Evolutionary conservation across 2,113 vertebrate genomes (phyloP).

Genomic region (Desmodus rotundus): DNA sequence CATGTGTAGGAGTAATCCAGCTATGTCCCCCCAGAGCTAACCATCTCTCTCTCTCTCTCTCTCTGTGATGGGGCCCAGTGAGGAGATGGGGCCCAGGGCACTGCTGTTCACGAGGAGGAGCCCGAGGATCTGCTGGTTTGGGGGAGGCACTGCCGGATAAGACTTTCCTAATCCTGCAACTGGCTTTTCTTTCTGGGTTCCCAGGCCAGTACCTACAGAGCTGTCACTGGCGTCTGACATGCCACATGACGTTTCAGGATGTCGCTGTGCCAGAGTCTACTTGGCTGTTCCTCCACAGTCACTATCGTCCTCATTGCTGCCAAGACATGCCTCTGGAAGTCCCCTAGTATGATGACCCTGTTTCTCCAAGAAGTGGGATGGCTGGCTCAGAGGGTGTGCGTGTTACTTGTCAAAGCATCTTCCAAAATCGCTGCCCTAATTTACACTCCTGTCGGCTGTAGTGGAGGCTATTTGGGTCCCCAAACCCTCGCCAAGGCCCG

Average conservation of each 20-base stretch:
- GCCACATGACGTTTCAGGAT: neutral
- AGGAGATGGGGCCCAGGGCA: neutral
- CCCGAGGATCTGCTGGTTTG: neutral
- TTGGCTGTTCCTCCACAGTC: neutral
- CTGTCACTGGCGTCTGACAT: neutral
- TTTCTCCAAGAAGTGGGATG: neutral
- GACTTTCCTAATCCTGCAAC: neutral
- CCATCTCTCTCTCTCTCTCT: neutral
- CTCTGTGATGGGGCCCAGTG: too few species aligned
- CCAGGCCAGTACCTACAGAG: neutral
- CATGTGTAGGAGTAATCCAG: neutral
- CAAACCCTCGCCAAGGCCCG: neutral
- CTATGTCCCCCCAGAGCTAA: too few species aligned
- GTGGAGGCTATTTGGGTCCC: neutral
- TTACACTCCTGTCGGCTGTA: neutral
- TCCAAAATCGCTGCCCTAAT: neutral
- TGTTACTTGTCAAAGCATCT: neutral
- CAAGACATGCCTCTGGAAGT: neutral
- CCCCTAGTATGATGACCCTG: neutral
- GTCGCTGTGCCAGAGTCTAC: neutral
- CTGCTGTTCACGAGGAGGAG: neutral
- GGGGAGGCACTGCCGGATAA: neutral
- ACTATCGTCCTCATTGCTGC: neutral
- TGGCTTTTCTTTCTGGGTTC: neutral
- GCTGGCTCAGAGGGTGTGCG: neutral